Evolutionary conservation across 2,888 invertebrate species (phyloP), one percentile per base, ranked within the genome.

Genomic region (Drosophila anceps): DNA sequence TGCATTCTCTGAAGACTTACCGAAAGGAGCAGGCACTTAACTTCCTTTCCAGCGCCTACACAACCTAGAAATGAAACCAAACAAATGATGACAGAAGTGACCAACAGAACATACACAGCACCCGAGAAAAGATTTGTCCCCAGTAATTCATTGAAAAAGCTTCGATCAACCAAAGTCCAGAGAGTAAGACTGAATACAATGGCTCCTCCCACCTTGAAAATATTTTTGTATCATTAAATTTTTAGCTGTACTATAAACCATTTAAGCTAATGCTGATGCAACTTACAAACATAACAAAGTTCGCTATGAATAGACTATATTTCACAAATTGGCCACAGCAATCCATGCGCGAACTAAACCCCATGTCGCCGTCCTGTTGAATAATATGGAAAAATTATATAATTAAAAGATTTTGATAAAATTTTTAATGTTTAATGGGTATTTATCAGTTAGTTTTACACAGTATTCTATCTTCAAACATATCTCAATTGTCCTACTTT

Each of bases 1-100:
- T n/a, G n/a, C n/a, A n/a, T n/a, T n/a, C n/a, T n/a, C n/a, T n/a
- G n/a, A n/a, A n/a, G n/a, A n/a, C n/a, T n/a, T 93, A 98, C 98
- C 94, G 97, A 97, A 64, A 98, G 94, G 54, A 98, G 95, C 95
- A 98, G 96, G 93, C 98, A 98, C 93, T 97, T 96, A 91, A 98
- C 96, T 94, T 98, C 98, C 92, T 96, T 97, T 51, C 97, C 96
- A n/a, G 98, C 98, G 50, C 98, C 98, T 90, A 97, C 95, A 93
- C 98, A 98, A 66, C 98, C 98, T 74, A 98, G 95, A 92, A 98
- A 96, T 12, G 98, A 96, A 61, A 98, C 95, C 74, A 98, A 91
- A 86, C 97, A 95, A 71, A 98, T 95, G 72, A 97, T 94, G 37
- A 96, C 95, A 8, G 98, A 98, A 69, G 97, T 96, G 27, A 95